Conservation (phyloP, 2,888 invertebrate genomes). For the Lasioglossum morio region DNA sequence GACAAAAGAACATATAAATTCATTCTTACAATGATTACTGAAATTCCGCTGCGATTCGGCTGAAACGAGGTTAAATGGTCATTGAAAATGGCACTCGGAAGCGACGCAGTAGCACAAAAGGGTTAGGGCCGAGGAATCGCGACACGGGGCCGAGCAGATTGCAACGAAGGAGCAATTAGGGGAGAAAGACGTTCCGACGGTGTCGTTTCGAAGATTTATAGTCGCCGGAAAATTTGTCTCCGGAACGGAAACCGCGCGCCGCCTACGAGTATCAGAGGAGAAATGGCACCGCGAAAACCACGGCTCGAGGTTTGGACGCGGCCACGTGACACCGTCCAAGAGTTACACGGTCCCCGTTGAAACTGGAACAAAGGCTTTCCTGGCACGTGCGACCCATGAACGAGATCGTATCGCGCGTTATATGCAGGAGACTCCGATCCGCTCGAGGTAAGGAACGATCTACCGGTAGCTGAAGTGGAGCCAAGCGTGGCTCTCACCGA, state of each 20-base stretch:
- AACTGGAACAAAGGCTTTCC: constrained; percentile 59
- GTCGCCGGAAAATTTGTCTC: constrained; percentile 13
- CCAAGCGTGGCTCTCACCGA: constrained; percentile 22
- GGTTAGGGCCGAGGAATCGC: neutral
- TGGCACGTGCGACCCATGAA: constrained; percentile 57
- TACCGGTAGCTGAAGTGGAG: constrained; percentile 16
- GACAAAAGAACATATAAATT: neutral
- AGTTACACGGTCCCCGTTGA: constrained; percentile 36
- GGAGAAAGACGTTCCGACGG: constrained; percentile 3
- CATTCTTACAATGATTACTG: neutral
- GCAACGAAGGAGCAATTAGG: constrained; percentile 14
- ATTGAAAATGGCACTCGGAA: neutral
- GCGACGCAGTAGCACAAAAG: neutral
- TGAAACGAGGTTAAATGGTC: neutral
- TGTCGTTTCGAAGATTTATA: constrained; percentile 27
- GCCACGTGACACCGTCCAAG: constrained; percentile 57
- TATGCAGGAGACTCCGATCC: constrained; percentile 28
- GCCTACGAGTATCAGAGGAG: neutral
- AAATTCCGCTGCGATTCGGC: neutral
- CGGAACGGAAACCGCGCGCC: constrained; percentile 1
- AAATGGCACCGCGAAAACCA: constrained; percentile 43
- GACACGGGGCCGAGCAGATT: neutral
- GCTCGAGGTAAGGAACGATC: constrained; percentile 37
- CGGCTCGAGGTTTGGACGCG: constrained; percentile 38
- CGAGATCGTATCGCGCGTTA: constrained; percentile 61